Evolutionary conservation across 2,797 vertebrate species (phyloP), one percentile per base, ranked within the genome.

Genomic region (Centropyge bicolor): DNA sequence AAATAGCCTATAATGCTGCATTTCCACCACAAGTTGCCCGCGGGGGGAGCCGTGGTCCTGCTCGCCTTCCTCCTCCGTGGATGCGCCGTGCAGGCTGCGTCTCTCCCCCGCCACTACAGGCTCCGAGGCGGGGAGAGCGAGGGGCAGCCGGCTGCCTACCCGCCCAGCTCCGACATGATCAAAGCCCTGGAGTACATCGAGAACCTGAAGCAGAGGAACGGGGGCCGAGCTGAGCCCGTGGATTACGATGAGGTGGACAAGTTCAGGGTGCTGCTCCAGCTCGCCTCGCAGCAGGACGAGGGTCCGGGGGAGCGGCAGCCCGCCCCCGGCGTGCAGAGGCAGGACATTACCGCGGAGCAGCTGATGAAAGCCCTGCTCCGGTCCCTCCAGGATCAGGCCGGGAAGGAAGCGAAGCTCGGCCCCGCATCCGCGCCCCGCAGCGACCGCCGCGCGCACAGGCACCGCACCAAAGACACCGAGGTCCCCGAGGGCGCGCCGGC

Each of bases 131-230:
- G 96, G 70, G 97, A 96, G 76, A 62, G 84, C 8, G 96, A 97
- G 57, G 95, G 93, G 52, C 94, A 93, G 86, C 86, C 96, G 70
- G 89, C 83, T 17, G 92, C 94, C 55, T 97, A 96, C 48, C 95
- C 93, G 36, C 97, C 97, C 43, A 97, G 95, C 79, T 95, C 97
- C 0, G 98, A 99, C 72, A 97, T 99, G 97, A 95, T 98, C 85
- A 98, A 97, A 94, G 98, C 98, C 67, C 93, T 99, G 94, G 97
- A 99, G 89, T 99, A 99, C 93, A 98, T 99, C n/a, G 98, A 99
- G 87, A 98, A 96, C 75, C 96, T 99, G 81, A 97, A 95, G 86
- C 97, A 98, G 89, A 95, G 97, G 92, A 96, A 96, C 85, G 93
- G 89, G 48, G 92, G 76, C 0, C 76, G 89, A 60, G 8, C 86